Evolutionary conservation across 2,888 invertebrate genomes (phyloP), one percentile per base, ranked within the genome.

Genomic region (Andrena praecox): DNA sequence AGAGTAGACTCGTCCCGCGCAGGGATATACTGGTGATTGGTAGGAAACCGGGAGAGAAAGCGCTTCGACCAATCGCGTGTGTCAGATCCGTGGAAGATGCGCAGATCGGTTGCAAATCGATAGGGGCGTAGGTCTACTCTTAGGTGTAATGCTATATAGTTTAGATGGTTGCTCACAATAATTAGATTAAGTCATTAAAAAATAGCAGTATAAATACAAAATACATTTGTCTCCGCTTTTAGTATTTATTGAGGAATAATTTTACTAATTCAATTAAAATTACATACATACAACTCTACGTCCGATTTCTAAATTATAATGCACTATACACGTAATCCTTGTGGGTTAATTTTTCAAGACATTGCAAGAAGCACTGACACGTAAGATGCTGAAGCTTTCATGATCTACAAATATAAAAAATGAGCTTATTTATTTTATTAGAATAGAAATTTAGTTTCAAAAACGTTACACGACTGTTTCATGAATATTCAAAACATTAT

Each of bases 341-440:
- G 0, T 6, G 83, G 83, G 8, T 66, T 31, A 0, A 27, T 12
- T 16, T 31, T 59, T 85, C 69, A 85, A 42, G 77, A 70, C 69
- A 78, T 62, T n/a, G 85, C 86, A n/a, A 86, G 73, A 35, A 85
- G 75, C n/a, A 86, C 75, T 12, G 85, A 85, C 29, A 86, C 54
- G 8, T 82, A 85, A 8, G 86, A 85, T 10, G 77, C 79, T 2
- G 84, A 84, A 59, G 77, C 80, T 66, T 77, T 88, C 35, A 85
- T 69, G 27, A 86, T 75, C 86, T 85, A 73, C 33, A 78, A 80
- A 69, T 52, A 52, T 42, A 33, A 52, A 68, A 77, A 31, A 67
- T 29, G 48, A 29, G 66, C 35, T 69, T 33, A 24, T 5, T 35
- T 50, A 7, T 33, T 3, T 8, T 24, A 86, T 2, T 24, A 31